A percentile compares a stretch with the other conserved stretches of the same genome.
Evolutionary conservation across 2,888 invertebrate genomes (phyloP).

Genomic region (Amiota communis): DNA sequence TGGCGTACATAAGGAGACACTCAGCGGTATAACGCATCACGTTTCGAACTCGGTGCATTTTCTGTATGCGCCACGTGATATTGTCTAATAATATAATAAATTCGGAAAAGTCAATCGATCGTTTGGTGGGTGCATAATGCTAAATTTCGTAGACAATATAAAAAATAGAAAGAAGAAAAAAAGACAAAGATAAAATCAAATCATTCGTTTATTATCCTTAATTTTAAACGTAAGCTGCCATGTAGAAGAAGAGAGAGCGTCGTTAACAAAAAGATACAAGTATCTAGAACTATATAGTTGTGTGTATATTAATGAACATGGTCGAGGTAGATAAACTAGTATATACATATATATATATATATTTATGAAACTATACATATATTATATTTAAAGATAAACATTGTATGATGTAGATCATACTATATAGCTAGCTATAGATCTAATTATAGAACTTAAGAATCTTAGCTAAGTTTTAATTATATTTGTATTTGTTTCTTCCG

Average conservation of each 20-base stretch:
- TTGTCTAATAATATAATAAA: conserved; percentile 74
- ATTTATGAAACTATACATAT: not conserved
- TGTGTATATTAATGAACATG: no score
- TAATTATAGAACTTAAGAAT: conserved; percentile 12
- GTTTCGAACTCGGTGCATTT: conserved; percentile 86
- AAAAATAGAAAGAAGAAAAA: not conserved
- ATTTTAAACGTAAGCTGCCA: conserved; percentile 18
- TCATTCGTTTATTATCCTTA: not conserved
- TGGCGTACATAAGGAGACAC: conserved; percentile 89
- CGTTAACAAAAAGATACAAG: not conserved
- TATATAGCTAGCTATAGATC: not conserved
- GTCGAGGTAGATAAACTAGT: not conserved
- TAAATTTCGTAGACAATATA: no score
- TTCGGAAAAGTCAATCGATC: no score
- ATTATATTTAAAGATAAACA: conserved; percentile 2
- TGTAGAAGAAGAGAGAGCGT: not conserved
- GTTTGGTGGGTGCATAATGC: no score
- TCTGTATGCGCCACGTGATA: conserved; percentile 81
- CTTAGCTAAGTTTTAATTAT: conserved; percentile 18
- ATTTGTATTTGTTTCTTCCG: conserved; percentile 2
- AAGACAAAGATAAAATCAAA: not conserved
- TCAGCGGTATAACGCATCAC: conserved; percentile 78
- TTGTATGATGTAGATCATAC: not conserved
- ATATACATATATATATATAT: conserved; percentile 10
- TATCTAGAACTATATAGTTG: no score